Evolutionary conservation across 2,888 invertebrate genomes (phyloP).

Genomic region (Acrobasis consociella): DNA sequence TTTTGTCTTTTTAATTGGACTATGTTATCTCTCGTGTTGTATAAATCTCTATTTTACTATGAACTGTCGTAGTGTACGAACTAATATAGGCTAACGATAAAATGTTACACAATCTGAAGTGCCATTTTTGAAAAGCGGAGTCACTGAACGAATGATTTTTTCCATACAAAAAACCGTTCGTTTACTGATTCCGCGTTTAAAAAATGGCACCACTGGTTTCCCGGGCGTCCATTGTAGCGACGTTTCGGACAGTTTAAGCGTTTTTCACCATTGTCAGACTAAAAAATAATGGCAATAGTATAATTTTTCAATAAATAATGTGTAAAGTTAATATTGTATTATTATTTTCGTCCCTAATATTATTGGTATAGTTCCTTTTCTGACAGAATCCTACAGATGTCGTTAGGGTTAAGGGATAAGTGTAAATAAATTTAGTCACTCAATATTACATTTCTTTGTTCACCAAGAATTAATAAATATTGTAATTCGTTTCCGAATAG

Average conservation of each 20-base stretch:
- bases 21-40: constrained; percentile 42
- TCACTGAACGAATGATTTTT: no score
- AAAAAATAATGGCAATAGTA: constrained; percentile 58
- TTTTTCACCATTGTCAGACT: constrained; percentile 64
- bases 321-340: constrained; percentile 55
- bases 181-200: no score
- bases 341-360: constrained; percentile 39
- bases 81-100: constrained; percentile 46
- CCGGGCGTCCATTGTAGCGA: constrained; percentile 39
- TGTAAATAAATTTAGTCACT: no score
- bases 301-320: constrained; percentile 70
- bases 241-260: constrained; percentile 49
- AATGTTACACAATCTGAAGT: constrained; percentile 49
- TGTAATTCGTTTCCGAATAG: no score
- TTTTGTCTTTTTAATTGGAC: constrained; percentile 43
- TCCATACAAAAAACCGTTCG: no score
- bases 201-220: constrained; percentile 31
- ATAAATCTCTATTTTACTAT: constrained; percentile 57
- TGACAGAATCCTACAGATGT: no score
- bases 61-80: constrained; percentile 47
- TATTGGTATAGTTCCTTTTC: background rate
- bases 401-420: no score
- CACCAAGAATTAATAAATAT: no score
- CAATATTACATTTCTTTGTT: no score
- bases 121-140: no score